A percentile compares a stretch with the other conserved stretches of the same genome.
Conservation (phyloP, 2,797 vertebrate species). For the Bovichtus diacanthus region DNA sequence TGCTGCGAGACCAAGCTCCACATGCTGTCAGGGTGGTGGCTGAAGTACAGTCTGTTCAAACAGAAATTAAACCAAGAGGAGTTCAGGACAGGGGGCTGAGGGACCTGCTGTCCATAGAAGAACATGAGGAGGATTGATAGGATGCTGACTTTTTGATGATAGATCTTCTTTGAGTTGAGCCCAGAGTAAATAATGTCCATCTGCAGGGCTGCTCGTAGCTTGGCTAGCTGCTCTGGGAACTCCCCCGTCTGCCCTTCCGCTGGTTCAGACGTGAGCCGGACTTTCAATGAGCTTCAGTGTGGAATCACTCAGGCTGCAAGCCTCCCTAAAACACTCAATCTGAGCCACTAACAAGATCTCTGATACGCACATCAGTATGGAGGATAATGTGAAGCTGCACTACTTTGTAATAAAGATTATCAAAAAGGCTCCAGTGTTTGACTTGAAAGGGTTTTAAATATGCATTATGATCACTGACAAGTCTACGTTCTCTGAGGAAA, state of each 20-base stretch:
- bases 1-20: slow-evolving; percentile 25
- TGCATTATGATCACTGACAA: slow-evolving; percentile 14
- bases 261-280: slow-evolving; percentile 39
- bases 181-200: slow-evolving; percentile 51
- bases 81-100: slow-evolving; percentile 5
- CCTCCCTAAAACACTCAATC: slow-evolving; percentile 22
- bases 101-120: slow-evolving; percentile 18
- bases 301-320: slow-evolving; percentile 7
- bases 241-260: slow-evolving; percentile 38
- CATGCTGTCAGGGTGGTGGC: slow-evolving; percentile 18
- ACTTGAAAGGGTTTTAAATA: slow-evolving; percentile 15
- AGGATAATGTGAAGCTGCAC: neutral
- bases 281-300: slow-evolving; percentile 41
- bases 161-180: slow-evolving; percentile 26
- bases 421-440: neutral
- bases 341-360: slow-evolving; percentile 16
- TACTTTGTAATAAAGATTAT: slow-evolving; percentile 2
- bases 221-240: slow-evolving; percentile 36
- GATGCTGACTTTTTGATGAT: slow-evolving; percentile 32
- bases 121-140: slow-evolving; percentile 32
- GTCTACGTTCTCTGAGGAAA: neutral
- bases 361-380: slow-evolving; percentile 8
- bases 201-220: slow-evolving; percentile 34
- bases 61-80: slow-evolving; percentile 19
- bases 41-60: slow-evolving; percentile 28